Percentiles rank a stretch among this genome's conserved stretches.
These are phyloP conservation scores for Thymelicus lineola DNA, from an alignment of 2,888 invertebrate genomes.

Conservation along the genomic window DNA sequence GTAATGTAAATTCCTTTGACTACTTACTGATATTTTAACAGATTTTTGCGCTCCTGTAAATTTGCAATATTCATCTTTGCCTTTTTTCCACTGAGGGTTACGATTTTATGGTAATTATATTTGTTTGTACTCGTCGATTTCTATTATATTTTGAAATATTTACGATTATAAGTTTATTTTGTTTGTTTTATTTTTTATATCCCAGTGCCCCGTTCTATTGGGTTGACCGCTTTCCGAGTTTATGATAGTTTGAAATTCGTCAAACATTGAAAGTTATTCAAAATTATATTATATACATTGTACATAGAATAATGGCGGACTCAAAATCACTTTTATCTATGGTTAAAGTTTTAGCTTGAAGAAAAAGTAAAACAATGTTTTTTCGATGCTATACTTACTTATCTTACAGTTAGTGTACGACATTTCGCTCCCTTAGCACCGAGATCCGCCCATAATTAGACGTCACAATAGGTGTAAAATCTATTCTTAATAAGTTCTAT, in stretches of 20 bases:
- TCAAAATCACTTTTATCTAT: no score
- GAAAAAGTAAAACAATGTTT: not conserved
- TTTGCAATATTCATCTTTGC: no score
- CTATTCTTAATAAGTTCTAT: not conserved
- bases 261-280: no score
- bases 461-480: conserved; percentile 8
- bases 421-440: not conserved
- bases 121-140: conserved; percentile 17
- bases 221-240: not conserved
- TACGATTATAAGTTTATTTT: conserved; percentile 17
- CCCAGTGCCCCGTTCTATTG: not conserved
- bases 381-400: not conserved
- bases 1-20: no score
- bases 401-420: not conserved
- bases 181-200: conserved; percentile 22
- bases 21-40: no score
- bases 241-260: not conserved
- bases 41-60: no score
- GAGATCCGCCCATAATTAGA: conserved; percentile 6
- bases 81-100: no score
- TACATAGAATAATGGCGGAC: no score
- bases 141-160: conserved; percentile 27
- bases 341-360: not conserved
- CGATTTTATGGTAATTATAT: conserved; percentile 28
- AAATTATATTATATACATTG: no score